phyloP scores from a whole-genome alignment of 2,888 invertebrate genomes.

The Oxycera nigricornis region DNA sequence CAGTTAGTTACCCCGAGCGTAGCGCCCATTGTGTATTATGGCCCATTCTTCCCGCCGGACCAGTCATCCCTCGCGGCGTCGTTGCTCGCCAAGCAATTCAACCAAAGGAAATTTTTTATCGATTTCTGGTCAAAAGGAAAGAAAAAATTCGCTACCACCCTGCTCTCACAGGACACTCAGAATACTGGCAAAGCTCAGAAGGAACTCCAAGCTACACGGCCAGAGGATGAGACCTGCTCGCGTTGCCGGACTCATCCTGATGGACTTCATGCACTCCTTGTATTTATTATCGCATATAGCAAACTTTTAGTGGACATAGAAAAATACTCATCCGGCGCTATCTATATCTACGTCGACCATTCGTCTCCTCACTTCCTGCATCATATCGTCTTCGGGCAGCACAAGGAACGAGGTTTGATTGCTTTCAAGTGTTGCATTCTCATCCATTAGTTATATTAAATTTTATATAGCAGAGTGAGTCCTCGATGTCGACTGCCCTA shows the following conservation, averaged over 20 bases:
- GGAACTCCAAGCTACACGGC: background rate
- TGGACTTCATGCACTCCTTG: constrained; percentile 34
- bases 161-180: background rate
- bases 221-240: background rate
- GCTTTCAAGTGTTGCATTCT: constrained; percentile 42
- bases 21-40: constrained; percentile 36
- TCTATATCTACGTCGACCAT: constrained; percentile 20
- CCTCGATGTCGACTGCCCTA: background rate
- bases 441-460: constrained; percentile 44
- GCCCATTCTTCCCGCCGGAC: background rate
- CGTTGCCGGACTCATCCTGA: background rate
- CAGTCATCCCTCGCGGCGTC: constrained; percentile 23
- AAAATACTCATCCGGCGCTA: constrained; percentile 26
- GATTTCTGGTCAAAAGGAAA: constrained; percentile 42
- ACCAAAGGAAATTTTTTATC: constrained; percentile 41
- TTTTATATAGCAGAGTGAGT: constrained; percentile 31
- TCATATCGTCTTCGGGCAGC: background rate
- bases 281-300: constrained; percentile 38
- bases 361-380: constrained; percentile 16
- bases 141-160: constrained; percentile 27
- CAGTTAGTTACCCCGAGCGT: constrained; percentile 34
- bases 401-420: constrained; percentile 18
- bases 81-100: constrained; percentile 38
- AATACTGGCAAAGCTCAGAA: background rate
- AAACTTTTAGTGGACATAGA: constrained; percentile 36